Base-by-base conservation (phyloP, 2,888 invertebrate genomes). In the Hydrotaea cyrtoneurina region DNA sequence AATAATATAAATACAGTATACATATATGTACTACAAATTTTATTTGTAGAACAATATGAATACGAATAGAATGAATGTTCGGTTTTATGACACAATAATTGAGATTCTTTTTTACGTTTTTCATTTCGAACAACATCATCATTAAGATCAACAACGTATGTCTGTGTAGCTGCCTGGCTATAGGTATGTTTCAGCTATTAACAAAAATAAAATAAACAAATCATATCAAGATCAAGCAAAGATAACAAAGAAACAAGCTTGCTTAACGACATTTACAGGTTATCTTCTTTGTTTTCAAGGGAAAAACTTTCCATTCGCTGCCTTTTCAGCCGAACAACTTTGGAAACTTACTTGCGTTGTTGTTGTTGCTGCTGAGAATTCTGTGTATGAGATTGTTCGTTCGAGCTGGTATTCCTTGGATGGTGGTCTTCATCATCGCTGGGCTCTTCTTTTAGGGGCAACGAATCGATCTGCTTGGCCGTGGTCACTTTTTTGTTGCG, bases 371-470 rank as follows among this genome's bases (percentile, higher is more conserved):
- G 57, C 55, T 53, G 76, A 31, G 76, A 36, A 66, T 31, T 76
- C 31, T 75, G 85, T 31, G 75, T 46, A 23, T 82, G 80, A 73
- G 53, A 66, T 39, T 72, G 79, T 19, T 85, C 82, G 39, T n/a
- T 39, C 15, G 57, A 43, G 31, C 66, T 76, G 13, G 59, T 13
- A 55, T 21, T 57, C 62, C 19, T 82, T 55, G 0, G 36, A 5
- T 71, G 74, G 10, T 78, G 72, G 74, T 91, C 94, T 46, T 94
- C 94, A 82, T 94, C 94, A 86, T 95, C 94, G 86, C 94, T 94
- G 89, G 94, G 94, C 86, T 94, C 94, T 86, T 95, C 94, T 82
- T 94, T 94, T 15, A 95, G 91, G 11, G 94, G 93, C 86, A 94
- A 89, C 80, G 94, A 94, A 90, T 94, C 94, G 13, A 94, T 94